Base-by-base conservation (phyloP, 2,113 vertebrate genomes). In the Corythoichthys intestinalis region DNA sequence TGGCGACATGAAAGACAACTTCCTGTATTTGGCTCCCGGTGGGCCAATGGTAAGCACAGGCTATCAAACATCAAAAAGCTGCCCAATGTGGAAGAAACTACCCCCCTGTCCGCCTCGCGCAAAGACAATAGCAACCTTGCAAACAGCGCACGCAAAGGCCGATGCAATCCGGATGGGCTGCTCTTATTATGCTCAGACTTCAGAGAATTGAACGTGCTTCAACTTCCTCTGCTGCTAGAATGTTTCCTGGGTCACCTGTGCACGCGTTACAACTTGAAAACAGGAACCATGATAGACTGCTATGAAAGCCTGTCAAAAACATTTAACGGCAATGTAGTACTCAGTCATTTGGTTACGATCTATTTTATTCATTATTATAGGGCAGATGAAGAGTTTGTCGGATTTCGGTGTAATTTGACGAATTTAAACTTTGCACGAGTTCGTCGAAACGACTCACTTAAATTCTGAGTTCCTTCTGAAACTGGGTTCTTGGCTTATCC, bases 61-160 rank as follows among this genome's bases (percentile, higher is more conserved):
- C 69, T 52, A 59, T 61, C 72, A 61, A 66, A 87, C 90, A 91
- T 91, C 86, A 90, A 91, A 90, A 75, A 17, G 11, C 48, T 71
- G 73, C 86, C 79, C 83, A 84, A 88, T 87, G 85, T 37, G 88
- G 89, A 92, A 91, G 87, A 81, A 86, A 91, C 85, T 73, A 81
- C 8, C 28, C 28, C 80, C 80, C 88, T 90, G 83, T 75, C 80
- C 20, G n/a, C 9, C 9, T 34, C 20, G 9, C 72, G 77, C 8
- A 37, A 71, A 77, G 78, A 86, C 86, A 85, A 91, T 90, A 91
- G 90, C 87, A 91, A 82, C 69, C 73, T 39, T 12, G 84, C 83
- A 61, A 88, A 92, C 82, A 87, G 64, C 3, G 75, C 85, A 89
- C 83, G 85, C 83, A 61, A 78, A 28, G 63, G 69, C 69, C 70